A percentile compares a stretch with the other conserved stretches of the same genome.
phyloP scores from a whole-genome alignment of 2,113 vertebrate species.

The Tenrec ecaudatus region DNA sequence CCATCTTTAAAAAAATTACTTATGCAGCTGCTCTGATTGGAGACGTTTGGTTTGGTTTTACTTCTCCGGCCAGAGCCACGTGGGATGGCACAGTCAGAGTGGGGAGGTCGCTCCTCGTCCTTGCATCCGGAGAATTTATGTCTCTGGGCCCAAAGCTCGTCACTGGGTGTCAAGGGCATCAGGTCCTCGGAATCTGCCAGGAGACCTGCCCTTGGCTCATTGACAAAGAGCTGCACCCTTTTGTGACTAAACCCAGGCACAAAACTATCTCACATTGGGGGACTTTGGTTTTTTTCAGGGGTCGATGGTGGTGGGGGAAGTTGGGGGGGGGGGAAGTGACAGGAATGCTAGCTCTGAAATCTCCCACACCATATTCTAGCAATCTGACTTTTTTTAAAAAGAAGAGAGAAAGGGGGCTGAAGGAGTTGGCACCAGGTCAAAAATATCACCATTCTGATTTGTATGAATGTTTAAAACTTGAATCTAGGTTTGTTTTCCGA shows the following conservation, averaged over 20 bases:
- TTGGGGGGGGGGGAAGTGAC: no score
- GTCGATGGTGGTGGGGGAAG: no score
- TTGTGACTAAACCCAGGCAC: slow-evolving; percentile 30
- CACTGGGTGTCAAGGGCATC: background rate
- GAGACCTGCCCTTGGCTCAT: slow-evolving; percentile 32
- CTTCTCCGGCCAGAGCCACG: slow-evolving; percentile 50
- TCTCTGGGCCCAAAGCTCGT: slow-evolving; percentile 32
- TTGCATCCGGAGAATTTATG: slow-evolving; percentile 50
- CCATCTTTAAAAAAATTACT: slow-evolving; percentile 44
- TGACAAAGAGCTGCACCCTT: slow-evolving; percentile 47
- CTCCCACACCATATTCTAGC: slow-evolving; percentile 57
- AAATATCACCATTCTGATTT: slow-evolving; percentile 67
- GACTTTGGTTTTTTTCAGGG: background rate
- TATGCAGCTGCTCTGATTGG: slow-evolving; percentile 60
- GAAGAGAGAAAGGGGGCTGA: background rate
- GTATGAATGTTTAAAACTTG: slow-evolving; percentile 70
- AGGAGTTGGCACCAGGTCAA: slow-evolving; percentile 69
- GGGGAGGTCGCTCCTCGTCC: slow-evolving; percentile 42
- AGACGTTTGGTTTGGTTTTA: slow-evolving; percentile 47
- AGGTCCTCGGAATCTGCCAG: background rate
- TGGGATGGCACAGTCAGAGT: background rate
- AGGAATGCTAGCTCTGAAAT: slow-evolving; percentile 21
- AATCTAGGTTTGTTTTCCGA: slow-evolving; percentile 72
- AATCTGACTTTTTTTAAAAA: background rate
- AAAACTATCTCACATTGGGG: slow-evolving; percentile 54